Base-by-base conservation (phyloP, 1,140 invertebrate genomes). In the Propsilocerus akamusi region DNA sequence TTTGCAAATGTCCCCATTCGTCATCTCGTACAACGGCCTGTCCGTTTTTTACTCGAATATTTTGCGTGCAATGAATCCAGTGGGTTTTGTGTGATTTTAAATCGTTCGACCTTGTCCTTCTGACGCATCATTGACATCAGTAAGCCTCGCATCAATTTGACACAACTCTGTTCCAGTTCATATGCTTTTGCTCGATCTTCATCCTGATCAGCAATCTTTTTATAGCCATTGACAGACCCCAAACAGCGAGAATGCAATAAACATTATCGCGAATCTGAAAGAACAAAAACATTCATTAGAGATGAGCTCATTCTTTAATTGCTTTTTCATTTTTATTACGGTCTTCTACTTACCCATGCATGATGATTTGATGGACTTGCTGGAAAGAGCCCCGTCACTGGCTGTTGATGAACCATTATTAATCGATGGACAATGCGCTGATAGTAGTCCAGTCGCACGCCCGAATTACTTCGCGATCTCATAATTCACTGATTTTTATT, bases 101-200 rank as follows among this genome's bases (percentile, higher is more conserved):
- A 99, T 60, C 78, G 80, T 66, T 99, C 96, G 4, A 99, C 85
- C 73, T 99, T 99, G 26, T 95, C 84, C 59, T 86, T 91, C 63
- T 99, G 97, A 59, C 89, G 83, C 87, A 98, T 96, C 94, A 99
- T 98, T 50, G 91, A 83, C 77, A 91, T 90, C 23, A 99, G 68
- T 4, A 99, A 70, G 22, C 91, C 84, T 61, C 84, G 71, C 83
- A 87, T 86, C 25, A 86, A 65, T 63, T 87, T 86, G 0, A 87
- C 83, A 59, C 83, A 86, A 57, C 83, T 83, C 69, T 96, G 92
- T 66, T 98, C 94, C 5, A 99, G 71, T 66, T 99, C 95, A 64
- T 97, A 99, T 4, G 92, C 92, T 70, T 97, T 97, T 1, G 94
- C 91, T 54, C 94, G 69, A 65, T 99, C 95, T 71, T 99, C 95